Conservation (phyloP, 2,888 invertebrate genomes). For the Glyphotaelius pellucidus region DNA sequence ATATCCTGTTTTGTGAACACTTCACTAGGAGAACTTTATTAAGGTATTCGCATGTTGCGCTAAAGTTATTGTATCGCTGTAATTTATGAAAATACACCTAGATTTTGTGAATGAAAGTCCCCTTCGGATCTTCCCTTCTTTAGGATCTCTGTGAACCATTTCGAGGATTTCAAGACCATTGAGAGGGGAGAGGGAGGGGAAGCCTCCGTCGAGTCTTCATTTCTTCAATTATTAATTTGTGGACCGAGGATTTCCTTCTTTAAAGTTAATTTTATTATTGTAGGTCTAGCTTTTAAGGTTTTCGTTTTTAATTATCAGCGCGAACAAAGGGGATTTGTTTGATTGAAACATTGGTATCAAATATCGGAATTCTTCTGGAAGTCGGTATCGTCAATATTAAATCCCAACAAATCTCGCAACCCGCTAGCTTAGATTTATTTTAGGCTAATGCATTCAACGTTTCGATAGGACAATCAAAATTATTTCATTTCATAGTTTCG, state of each 20-base stretch:
- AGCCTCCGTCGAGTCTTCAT: conserved; percentile 11
- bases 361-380: conserved; percentile 3
- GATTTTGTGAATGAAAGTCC: neutral
- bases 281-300: conserved; percentile 9
- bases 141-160: neutral
- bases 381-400: neutral
- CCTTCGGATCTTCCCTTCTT: neutral
- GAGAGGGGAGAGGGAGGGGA: neutral
- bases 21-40: too few relatives aligned
- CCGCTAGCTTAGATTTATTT: neutral
- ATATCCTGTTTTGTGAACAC: too few relatives aligned
- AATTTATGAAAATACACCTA: neutral
- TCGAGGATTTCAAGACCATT: neutral
- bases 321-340: conserved; percentile 16
- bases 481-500: too few relatives aligned
- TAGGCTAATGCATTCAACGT: too few relatives aligned
- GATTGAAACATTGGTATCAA: conserved; percentile 7
- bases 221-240: conserved; percentile 63
- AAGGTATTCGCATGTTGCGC: too few relatives aligned
- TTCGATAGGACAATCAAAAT: neutral
- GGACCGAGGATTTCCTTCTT: conserved; percentile 45
- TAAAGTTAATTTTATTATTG: conserved; percentile 46
- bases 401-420: neutral
- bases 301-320: conserved; percentile 41
- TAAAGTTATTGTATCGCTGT: neutral